Percentiles rank a stretch among this genome's conserved stretches.
Conservation (phyloP, 1,140 invertebrate species). For the Lucilia sericata region DNA sequence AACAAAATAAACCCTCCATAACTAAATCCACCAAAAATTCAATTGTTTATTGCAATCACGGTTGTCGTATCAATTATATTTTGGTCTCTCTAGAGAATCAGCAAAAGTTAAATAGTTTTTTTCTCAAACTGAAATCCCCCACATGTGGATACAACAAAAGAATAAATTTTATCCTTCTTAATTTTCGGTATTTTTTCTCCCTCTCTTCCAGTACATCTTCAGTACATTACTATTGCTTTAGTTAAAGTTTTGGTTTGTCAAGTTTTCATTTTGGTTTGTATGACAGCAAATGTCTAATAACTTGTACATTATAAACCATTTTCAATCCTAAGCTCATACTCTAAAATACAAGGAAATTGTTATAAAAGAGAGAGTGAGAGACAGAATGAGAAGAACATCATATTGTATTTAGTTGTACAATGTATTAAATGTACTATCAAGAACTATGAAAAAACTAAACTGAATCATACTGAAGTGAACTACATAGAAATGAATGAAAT, state of each 20-base stretch:
- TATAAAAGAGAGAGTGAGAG: neutral
- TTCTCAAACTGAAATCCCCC: neutral
- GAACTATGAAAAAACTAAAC: neutral
- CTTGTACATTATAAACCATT: constrained; percentile 24
- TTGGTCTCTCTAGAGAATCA: neutral
- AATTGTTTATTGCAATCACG: too few relatives aligned
- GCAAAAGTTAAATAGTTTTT: neutral
- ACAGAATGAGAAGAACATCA: neutral
- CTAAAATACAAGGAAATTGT: neutral
- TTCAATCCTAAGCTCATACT: neutral
- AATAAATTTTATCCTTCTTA: too few relatives aligned
- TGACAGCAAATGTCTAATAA: constrained; percentile 29
- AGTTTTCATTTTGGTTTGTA: constrained; percentile 22
- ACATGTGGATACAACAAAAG: neutral
- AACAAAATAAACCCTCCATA: too few relatives aligned
- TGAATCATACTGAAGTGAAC: too few relatives aligned
- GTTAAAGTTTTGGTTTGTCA: constrained; percentile 4
- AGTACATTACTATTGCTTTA: neutral
- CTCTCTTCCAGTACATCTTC: too few relatives aligned
- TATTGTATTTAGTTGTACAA: neutral
- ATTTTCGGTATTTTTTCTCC: too few relatives aligned
- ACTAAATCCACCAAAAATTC: too few relatives aligned
- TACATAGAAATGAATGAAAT: neutral
- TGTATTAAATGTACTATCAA: neutral
- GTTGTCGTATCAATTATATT: neutral